phyloP scores from a whole-genome alignment of 2,113 vertebrate species.

The Myiozetetes cayanensis region DNA sequence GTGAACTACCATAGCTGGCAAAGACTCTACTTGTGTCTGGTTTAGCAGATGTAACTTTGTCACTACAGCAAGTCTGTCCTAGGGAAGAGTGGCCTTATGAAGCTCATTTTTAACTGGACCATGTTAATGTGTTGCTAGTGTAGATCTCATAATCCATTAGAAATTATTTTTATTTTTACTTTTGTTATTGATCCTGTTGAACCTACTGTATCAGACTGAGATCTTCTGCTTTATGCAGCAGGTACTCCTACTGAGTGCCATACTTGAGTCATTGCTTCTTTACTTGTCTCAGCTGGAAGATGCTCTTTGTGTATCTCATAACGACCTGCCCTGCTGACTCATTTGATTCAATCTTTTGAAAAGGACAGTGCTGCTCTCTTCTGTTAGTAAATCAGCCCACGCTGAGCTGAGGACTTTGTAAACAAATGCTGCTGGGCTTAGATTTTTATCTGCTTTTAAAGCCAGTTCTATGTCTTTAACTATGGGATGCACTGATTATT shows the following conservation, averaged over 20 bases:
- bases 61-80: not conserved
- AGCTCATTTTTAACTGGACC: not conserved
- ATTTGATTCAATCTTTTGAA: not conserved
- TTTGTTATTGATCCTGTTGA: not conserved
- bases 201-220: not conserved
- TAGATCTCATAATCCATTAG: not conserved
- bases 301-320: not conserved
- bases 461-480: not conserved
- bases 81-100: not conserved
- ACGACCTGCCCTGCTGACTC: not conserved
- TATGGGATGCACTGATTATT: not conserved
- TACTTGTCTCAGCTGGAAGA: constrained; percentile 14
- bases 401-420: not conserved
- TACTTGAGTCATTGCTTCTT: not conserved
- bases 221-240: not conserved
- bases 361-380: not conserved
- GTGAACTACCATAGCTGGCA: not conserved
- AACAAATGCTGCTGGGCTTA: not conserved
- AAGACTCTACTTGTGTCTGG: rapidly evolving
- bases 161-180: not conserved
- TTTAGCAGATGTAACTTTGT: not conserved
- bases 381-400: not conserved
- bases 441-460: not conserved
- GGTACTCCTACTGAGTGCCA: not conserved
- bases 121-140: not conserved